These are phyloP conservation scores for Pterostichus madidus DNA, from an alignment of 2,888 invertebrate genomes.

Conservation along the genomic window DNA sequence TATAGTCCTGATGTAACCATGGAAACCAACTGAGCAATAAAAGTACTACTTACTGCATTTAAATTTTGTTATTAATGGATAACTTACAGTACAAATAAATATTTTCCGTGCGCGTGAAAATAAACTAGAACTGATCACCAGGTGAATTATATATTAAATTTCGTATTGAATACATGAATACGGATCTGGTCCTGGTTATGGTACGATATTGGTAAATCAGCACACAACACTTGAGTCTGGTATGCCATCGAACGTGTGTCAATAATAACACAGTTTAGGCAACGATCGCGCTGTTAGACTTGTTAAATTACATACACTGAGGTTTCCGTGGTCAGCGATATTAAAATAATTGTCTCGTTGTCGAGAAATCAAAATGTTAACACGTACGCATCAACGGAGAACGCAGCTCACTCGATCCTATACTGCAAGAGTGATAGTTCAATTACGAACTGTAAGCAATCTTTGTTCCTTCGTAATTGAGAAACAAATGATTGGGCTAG, in stretches of 20 bases:
- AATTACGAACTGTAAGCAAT: slow-evolving; percentile 32
- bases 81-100: too few species aligned
- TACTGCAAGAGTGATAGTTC: slow-evolving; percentile 28
- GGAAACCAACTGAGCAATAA: too few species aligned
- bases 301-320: slow-evolving; percentile 38
- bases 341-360: slow-evolving; percentile 56
- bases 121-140: too few species aligned
- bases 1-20: too few species aligned
- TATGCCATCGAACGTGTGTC: slow-evolving; percentile 44
- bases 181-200: too few species aligned
- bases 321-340: slow-evolving; percentile 50
- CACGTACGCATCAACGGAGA: slow-evolving; percentile 30
- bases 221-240: too few species aligned
- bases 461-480: slow-evolving; percentile 15
- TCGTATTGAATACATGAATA: background rate
- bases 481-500: slow-evolving; percentile 19
- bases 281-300: slow-evolving; percentile 8
- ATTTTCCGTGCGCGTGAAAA: too few species aligned
- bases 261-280: slow-evolving; percentile 55
- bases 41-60: too few species aligned
- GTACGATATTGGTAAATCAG: too few species aligned
- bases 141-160: too few species aligned
- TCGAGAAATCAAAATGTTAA: slow-evolving; percentile 55
- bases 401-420: background rate
- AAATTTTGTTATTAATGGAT: too few species aligned